Conservation (phyloP, 2,888 invertebrate species). For the Esperia sulphurella region DNA sequence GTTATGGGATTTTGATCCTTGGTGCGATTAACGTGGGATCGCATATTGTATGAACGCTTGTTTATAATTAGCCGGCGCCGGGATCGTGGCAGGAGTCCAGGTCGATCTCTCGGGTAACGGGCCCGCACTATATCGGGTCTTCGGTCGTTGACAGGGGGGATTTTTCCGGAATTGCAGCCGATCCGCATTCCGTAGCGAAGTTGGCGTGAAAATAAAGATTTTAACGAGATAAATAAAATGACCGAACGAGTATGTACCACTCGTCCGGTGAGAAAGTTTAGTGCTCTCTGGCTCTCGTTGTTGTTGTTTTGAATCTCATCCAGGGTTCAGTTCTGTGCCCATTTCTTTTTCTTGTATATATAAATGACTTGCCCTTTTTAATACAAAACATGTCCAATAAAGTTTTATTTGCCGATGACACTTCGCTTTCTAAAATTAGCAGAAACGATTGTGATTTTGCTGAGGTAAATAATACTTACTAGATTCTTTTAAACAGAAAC, state of each 20-base stretch:
- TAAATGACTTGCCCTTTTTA: no score
- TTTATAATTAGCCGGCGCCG: constrained; percentile 67
- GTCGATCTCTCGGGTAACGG: constrained; percentile 75
- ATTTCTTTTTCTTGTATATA: no score
- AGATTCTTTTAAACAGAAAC: no score
- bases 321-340: background rate
- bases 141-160: constrained; percentile 67
- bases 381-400: no score
- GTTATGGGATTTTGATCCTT: constrained; percentile 50
- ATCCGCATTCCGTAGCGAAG: constrained; percentile 33
- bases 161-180: constrained; percentile 55
- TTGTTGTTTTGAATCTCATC: background rate
- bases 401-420: no score
- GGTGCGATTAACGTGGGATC: constrained; percentile 47
- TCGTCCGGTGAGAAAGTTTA: background rate
- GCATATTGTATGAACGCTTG: constrained; percentile 47
- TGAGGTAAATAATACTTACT: no score
- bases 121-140: constrained; percentile 63
- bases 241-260: background rate
- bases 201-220: constrained; percentile 10
- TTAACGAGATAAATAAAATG: constrained; percentile 8
- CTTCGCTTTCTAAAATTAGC: no score
- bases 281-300: background rate
- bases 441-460: no score
- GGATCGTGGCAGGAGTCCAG: constrained; percentile 71